A percentile compares a stretch with the other conserved stretches of the same genome.
phyloP scores from a whole-genome alignment of 2,113 vertebrate species.

The Microtus pennsylvanicus region DNA sequence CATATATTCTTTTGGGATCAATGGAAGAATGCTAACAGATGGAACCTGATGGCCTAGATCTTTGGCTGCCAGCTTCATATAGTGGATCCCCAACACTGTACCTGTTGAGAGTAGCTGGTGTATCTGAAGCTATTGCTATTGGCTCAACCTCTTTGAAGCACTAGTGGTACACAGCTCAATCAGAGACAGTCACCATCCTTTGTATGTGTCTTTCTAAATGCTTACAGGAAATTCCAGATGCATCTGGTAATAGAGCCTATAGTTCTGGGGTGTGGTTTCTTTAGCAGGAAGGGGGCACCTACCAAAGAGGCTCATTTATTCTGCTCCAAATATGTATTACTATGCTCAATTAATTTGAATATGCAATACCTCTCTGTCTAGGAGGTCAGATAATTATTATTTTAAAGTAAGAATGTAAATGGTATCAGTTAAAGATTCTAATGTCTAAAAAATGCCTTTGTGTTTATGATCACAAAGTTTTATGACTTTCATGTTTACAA shows the following conservation, averaged over 20 bases:
- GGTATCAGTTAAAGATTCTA: not conserved
- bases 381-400: not conserved
- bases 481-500: not conserved
- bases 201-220: not conserved
- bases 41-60: no score
- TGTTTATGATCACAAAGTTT: not conserved
- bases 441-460: not conserved
- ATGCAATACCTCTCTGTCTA: not conserved
- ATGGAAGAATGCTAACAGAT: no score
- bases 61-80: no score
- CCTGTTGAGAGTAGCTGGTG: not conserved
- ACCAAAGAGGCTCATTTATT: not conserved
- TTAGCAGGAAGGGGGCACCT: not conserved
- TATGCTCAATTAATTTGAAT: not conserved
- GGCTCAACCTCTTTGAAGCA: not conserved
- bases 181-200: not conserved
- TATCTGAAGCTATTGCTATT: no score
- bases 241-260: not conserved
- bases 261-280: not conserved
- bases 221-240: not conserved
- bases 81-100: rapidly evolving
- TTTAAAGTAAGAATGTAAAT: constrained; percentile 16
- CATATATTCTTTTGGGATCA: no score
- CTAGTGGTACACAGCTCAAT: not conserved
- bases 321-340: not conserved